Evolutionary conservation across 2,797 vertebrate species (phyloP).

Genomic region (Loris lydekkerianus): DNA sequence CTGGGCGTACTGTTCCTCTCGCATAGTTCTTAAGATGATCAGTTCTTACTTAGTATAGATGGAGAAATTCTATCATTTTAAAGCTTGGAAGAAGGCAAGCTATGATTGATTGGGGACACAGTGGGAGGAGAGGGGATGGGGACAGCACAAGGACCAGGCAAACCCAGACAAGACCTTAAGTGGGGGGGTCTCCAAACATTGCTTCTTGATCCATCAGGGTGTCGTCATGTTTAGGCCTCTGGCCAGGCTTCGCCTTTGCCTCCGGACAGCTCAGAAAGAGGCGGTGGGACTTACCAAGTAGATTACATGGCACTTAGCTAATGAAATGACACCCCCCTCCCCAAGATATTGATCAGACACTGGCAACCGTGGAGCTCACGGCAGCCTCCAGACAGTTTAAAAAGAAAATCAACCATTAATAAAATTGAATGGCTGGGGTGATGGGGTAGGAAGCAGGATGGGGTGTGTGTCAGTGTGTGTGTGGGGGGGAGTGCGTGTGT

Average conservation of each 20-base stretch:
- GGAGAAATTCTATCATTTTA: neutral
- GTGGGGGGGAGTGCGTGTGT: neutral
- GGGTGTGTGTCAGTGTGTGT: no score
- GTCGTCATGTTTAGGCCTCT: accelerated
- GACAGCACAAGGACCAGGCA: accelerated
- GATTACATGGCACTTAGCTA: constrained; percentile 84
- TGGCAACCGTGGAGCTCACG: neutral
- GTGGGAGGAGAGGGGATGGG: neutral
- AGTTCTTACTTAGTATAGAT: accelerated
- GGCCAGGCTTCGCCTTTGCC: neutral
- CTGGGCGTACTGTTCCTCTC: neutral
- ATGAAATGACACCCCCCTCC: constrained; percentile 71
- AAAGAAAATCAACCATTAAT: constrained; percentile 83
- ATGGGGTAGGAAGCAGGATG: neutral
- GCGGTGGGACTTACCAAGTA: constrained; percentile 63
- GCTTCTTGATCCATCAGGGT: neutral
- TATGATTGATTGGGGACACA: accelerated
- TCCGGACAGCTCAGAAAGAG: constrained; percentile 19
- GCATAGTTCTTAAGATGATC: accelerated
- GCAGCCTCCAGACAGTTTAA: constrained; percentile 65
- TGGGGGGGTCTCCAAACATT: neutral
- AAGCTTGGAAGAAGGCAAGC: neutral
- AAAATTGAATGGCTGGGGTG: constrained; percentile 75
- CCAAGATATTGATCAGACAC: constrained; percentile 73
- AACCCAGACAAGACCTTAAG: neutral